phyloP scores from a whole-genome alignment of 2,113 vertebrate species.

The Campylomormyrus numenius region DNA sequence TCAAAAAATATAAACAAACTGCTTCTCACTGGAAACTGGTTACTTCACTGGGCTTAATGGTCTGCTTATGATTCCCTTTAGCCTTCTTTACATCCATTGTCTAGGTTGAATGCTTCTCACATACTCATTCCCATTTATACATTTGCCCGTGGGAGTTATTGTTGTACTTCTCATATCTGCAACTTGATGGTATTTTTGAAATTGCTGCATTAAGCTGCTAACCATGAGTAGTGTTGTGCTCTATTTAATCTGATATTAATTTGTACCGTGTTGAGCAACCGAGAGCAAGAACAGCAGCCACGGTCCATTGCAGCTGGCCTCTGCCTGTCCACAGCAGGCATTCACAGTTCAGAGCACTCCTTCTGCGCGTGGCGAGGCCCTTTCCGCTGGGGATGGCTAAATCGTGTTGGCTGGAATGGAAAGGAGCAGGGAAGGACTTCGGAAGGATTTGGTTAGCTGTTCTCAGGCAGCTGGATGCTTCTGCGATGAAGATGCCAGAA shows the following conservation, averaged over 20 bases:
- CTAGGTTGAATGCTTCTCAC: neutral
- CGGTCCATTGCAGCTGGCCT: conserved; percentile 52
- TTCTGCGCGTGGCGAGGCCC: conserved; percentile 51
- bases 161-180: neutral
- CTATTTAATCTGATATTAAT: conserved; percentile 27
- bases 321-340: conserved; percentile 54
- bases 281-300: conserved; percentile 49
- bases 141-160: neutral
- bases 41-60: neutral
- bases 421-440: conserved; percentile 60
- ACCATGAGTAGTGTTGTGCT: conserved; percentile 47
- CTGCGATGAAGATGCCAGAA: conserved; percentile 33
- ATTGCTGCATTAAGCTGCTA: neutral
- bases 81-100: neutral
- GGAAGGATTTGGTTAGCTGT: conserved; percentile 65
- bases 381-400: conserved; percentile 53
- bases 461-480: conserved; percentile 53
- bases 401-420: conserved; percentile 56
- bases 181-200: neutral
- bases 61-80: neutral
- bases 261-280: conserved; percentile 57
- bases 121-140: neutral
- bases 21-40: neutral
- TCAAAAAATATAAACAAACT: neutral
- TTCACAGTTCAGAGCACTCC: conserved; percentile 61